Evolutionary conservation across 2,888 invertebrate species (phyloP), one percentile per base, ranked within the genome.

Genomic region (Barypeithes pellucidus): DNA sequence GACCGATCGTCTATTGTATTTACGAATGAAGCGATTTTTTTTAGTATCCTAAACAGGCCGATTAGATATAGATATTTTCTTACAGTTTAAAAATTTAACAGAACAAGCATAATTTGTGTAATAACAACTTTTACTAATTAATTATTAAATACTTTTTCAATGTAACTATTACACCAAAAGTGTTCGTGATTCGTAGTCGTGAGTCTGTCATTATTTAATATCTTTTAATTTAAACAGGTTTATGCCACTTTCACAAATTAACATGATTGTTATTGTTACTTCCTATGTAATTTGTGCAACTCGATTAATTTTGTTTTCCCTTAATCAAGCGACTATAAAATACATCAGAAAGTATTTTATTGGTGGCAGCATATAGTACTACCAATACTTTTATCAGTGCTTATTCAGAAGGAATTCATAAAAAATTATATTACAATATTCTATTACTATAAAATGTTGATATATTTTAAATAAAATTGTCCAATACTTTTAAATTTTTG

Each of bases 151-250:
- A 22, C 50, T 18, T 2, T 2, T 47, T 1, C 20, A 50, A 22
- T 50, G n/a, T 52, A 24, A 52, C 24, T 52, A 52, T 52, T 52
- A 24, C 52, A 52, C 52, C 24, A 52, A 52, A 52, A 52, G 24
- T 14, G 22, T 60, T 60, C 60, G 60, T 60, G 60, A n/a, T 22
- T 60, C 8, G 41, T 20, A 41, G 5, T 60, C 60, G 41, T 41
- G 60, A 60, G 11, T 41, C 12, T 60, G 41, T 22, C 41, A 41
- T 60, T 60, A 60, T 60, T 60, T 60, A 60, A 60, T 60, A 60
- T 20, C 12, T 9, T 41, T 59, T 59, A 14, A 59, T 59, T 20
- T 16, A 16, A 59, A 8, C 36, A 18, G 36, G 36, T 36, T 59
- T n/a, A 14, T 36, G 41, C 60, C 60, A 41, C 60, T 60, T 60